Base-by-base conservation (phyloP, 1,140 invertebrate genomes). In the Brachionus rotundiformis region DNA sequence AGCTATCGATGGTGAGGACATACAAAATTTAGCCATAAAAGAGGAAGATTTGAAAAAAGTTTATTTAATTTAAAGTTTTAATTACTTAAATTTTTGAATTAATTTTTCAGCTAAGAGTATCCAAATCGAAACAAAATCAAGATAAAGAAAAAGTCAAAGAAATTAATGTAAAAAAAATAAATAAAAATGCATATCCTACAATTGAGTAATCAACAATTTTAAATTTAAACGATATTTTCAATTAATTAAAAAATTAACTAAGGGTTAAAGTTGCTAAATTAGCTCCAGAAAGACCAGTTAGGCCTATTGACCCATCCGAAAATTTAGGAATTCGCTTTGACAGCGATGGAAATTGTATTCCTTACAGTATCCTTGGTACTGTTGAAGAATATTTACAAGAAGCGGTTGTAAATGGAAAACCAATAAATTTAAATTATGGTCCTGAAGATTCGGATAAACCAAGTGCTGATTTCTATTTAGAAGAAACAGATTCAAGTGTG, bases 321-420 rank as follows among this genome's bases (percentile, higher is more conserved):
- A 79, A 63, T 27, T 59, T 63, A 39, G 86, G 87, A n/a, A 85
- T 86, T 13, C 82, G 85, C 11, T 87, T 87, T 82, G 83, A 86
- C 54, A 10, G 39, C 7, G 73, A 83, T 61, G 87, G 87, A 0
- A 82, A 84, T 71, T 85, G 87, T 3, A 83, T 88, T 23, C 82
- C 84, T 3, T 83, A 88, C 82, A 88, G 87, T 81, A 85, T 88
- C 63, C 84, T 88, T 19, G 87, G 87, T 13, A 84, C 81, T 44
- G 85, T 86, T 44, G 85, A 86, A n/a, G 86, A 88, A 3, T 88
- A 84, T 83, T 84, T 84, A 68, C 82, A 82, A 36, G 84, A 85
- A 61, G 86, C 86, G 10, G 63, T 84, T 4, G 76, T 79, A 44
- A 82, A 83, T 59, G 87, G 86, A 59, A 85, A 86, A 27, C 71